Evolutionary conservation across 2,113 vertebrate species (phyloP), one percentile per base, ranked within the genome.

Genomic region (Vombatus ursinus): DNA sequence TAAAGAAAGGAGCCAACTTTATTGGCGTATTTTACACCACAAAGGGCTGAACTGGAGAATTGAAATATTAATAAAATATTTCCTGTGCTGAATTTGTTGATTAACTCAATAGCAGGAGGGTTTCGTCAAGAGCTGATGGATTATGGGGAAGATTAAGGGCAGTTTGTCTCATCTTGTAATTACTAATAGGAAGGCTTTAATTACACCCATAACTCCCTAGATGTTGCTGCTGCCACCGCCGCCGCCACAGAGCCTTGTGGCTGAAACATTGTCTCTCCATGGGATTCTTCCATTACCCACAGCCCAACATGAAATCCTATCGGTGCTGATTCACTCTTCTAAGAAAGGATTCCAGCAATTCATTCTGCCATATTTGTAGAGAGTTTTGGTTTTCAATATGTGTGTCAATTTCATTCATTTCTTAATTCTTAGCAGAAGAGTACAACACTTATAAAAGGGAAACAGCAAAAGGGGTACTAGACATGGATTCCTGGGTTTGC

Each of bases 21-120:
- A 90, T 50, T 90, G 90, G 52, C 50, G 48, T 25, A 90, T 95
- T 98, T 98, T 96, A 93, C 96, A 95, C 91, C 90, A 49, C 50
- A 97, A 97, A 97, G 52, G 90, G 96, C 93, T 94, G 53, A 97
- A 97, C 97, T 10, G 54, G 61, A 97, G 97, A 98, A 97, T 47
- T 48, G 26, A 94, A 98, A 96, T 92, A 97, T 92, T 98, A 98
- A 98, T 97, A 96, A 97, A 98, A 96, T 97, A 97, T 94, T 97
- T 97, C 93, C 48, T 90, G 54, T 89, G 52, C 0, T 84, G 52
- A 93, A 91, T 97, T 92, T 97, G 26, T 2, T 96, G 95, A 98
- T 97, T 94, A 98, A 96, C 95, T 97, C 96, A 98, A 97, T 3
- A 95, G 91, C 68, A 97, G 68, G 23, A 94, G 44, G 77, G 61